Base-by-base conservation (phyloP, 1,140 invertebrate genomes). In the Drosophila navojoa region DNA sequence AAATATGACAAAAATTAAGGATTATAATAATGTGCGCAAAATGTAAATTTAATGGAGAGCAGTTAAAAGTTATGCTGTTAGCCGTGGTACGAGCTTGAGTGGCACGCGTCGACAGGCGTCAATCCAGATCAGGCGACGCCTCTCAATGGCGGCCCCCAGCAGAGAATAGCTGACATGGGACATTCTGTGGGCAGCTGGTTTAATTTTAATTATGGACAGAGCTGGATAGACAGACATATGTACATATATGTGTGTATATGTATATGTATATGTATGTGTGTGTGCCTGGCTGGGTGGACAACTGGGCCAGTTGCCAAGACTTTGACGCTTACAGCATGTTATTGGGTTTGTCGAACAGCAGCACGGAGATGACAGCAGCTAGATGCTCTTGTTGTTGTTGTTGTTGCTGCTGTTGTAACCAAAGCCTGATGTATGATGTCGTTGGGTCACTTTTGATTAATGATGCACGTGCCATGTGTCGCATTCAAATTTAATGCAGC, bases 291-390 rank as follows among this genome's bases (percentile, higher is more conserved):
- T 15, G 40, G 13, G 45, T 13, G 5, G 11, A n/a, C 32, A 38
- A 64, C 63, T 77, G 78, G 53, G 71, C 49, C 22, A 58, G 53
- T 40, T 74, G 71, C 53, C 77, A 77, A 74, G 64, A 19, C 25
- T 61, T 61, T 81, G 81, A 86, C 76, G 66, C 64, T 78, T 72
- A 70, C 67, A 66, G 53, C 76, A 82, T 87, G 82, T 87, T 87
- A 87, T 87, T 64, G 76, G 79, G 47, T 73, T 68, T 87, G 82
- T 81, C 70, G 13, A 67, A 79, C 78, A 81, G 52, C 49, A 13
- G 38, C 22, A 10, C 13, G 11, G 11, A 13, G 35, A 11, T 59
- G 62, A 38, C 69, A 55, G 61, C 61, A 58, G 42, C 52, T 55
- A 62, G 59, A 62, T 76, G 73, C n/a, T 52, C 6, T 76, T 58